Percentiles rank a stretch among this genome's conserved stretches.
phyloP scores from a whole-genome alignment of 2,888 invertebrate species.

The Agrenia bidenticulata region DNA sequence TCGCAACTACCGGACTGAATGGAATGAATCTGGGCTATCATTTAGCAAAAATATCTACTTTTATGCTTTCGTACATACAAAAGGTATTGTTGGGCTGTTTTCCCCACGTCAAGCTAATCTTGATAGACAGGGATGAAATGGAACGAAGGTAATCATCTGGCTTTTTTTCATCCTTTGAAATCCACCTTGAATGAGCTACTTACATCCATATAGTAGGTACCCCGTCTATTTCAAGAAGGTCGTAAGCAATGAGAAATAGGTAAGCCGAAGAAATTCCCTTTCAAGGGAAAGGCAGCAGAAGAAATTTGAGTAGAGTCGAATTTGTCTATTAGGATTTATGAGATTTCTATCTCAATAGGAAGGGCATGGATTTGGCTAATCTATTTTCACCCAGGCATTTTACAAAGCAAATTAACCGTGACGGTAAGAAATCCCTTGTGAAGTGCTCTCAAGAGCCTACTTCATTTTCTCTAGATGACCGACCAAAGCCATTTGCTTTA shows the following conservation, averaged over 20 bases:
- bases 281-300: background rate
- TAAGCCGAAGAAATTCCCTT: background rate
- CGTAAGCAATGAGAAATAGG: background rate
- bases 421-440: slow-evolving; percentile 10
- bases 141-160: background rate
- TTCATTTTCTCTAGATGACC: slow-evolving; percentile 4
- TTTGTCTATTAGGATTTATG: slow-evolving; percentile 4
- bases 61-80: background rate
- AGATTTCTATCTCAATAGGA: background rate
- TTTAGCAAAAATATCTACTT: background rate
- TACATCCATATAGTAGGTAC: too few species aligned
- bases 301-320: background rate
- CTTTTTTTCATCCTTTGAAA: background rate
- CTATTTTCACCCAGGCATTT: slow-evolving; percentile 46
- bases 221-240: too few species aligned
- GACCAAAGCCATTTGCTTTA: too few species aligned
- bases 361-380: slow-evolving; percentile 32
- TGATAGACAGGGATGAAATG: background rate
- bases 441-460: slow-evolving; percentile 5
- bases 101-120: background rate
- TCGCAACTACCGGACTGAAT: too few species aligned
- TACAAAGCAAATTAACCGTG: slow-evolving; percentile 51
- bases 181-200: too few species aligned
- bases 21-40: too few species aligned
- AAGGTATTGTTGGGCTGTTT: background rate